phyloP scores from a whole-genome alignment of 1,140 invertebrate species.

The Drosophila guanche region DNA sequence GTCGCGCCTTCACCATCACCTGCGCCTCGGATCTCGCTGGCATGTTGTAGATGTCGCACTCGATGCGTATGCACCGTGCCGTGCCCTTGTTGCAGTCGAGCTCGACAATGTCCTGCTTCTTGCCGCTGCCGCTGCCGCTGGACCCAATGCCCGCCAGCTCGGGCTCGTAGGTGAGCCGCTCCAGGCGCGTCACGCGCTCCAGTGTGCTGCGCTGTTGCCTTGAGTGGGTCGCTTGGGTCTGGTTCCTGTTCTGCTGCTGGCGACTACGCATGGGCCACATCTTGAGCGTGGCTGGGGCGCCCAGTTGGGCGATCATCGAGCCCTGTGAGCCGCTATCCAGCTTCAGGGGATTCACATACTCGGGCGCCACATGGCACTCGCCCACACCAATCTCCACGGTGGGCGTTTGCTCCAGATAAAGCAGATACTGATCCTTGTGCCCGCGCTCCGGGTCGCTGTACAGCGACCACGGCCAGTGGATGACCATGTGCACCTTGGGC shows the following conservation, averaged over 20 bases:
- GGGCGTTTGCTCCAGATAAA: slow-evolving; percentile 93
- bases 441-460: slow-evolving; percentile 87
- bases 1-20: slow-evolving; percentile 90
- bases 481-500: slow-evolving; percentile 89
- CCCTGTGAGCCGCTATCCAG: slow-evolving; percentile 84
- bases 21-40: slow-evolving; percentile 89
- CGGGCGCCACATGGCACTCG: slow-evolving; percentile 86
- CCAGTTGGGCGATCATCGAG: slow-evolving; percentile 22
- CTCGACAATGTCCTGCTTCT: slow-evolving; percentile 89
- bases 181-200: slow-evolving; percentile 89
- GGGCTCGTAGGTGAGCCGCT: slow-evolving; percentile 87
- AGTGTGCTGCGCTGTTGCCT: slow-evolving; percentile 85
- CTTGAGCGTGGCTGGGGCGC: slow-evolving; percentile 63
- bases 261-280: slow-evolving; percentile 42
- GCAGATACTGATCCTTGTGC: slow-evolving; percentile 92
- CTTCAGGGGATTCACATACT: slow-evolving; percentile 88
- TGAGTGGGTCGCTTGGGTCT: slow-evolving; percentile 70
- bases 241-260: slow-evolving; percentile 24
- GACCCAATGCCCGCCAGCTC: background rate
- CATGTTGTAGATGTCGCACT: slow-evolving; percentile 91
- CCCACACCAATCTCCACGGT: slow-evolving; percentile 88
- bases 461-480: slow-evolving; percentile 96
- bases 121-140: slow-evolving; percentile 87
- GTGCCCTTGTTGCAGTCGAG: slow-evolving; percentile 92
- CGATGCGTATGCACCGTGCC: slow-evolving; percentile 94